Percentiles rank a stretch among this genome's conserved stretches.
These are phyloP conservation scores for Sander lucioperca DNA, from an alignment of 2,113 vertebrate genomes.

Conservation along the genomic window DNA sequence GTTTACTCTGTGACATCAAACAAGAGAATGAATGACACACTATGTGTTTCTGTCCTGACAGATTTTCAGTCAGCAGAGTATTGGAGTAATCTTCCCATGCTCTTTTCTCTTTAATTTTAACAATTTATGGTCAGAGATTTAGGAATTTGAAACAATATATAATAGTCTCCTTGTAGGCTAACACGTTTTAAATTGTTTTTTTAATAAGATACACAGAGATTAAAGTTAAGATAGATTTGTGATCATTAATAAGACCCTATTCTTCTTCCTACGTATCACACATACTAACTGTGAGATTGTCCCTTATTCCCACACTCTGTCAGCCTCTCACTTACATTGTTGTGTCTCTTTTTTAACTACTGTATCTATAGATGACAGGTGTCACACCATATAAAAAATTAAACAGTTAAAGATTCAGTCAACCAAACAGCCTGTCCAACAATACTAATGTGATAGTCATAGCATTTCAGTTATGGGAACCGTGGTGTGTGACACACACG, in stretches of 20 bases:
- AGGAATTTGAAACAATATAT: neutral
- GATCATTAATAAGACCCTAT: neutral
- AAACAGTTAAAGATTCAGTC: constrained; percentile 34
- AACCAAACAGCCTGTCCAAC: constrained; percentile 20
- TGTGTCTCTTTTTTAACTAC: constrained; percentile 47
- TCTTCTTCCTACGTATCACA: neutral
- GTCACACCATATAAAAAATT: constrained; percentile 51
- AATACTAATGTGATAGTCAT: constrained; percentile 28
- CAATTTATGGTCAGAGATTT: neutral
- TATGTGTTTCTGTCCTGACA: constrained; percentile 14
- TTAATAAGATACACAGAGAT: neutral
- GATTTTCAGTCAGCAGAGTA: neutral
- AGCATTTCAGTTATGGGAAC: constrained; percentile 57
- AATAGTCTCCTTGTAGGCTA: neutral
- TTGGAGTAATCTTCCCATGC: neutral
- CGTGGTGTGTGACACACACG: neutral
- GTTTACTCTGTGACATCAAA: constrained; percentile 59
- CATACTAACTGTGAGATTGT: neutral
- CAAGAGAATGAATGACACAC: constrained; percentile 11
- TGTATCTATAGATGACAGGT: constrained; percentile 64
- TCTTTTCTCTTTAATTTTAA: neutral
- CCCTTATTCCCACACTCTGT: constrained; percentile 22
- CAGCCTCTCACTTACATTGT: constrained; percentile 6
- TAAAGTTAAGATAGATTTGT: neutral
- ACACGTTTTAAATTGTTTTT: neutral